Evolutionary conservation across 2,888 invertebrate species (phyloP).

Genomic region (Drosophila barbarae): DNA sequence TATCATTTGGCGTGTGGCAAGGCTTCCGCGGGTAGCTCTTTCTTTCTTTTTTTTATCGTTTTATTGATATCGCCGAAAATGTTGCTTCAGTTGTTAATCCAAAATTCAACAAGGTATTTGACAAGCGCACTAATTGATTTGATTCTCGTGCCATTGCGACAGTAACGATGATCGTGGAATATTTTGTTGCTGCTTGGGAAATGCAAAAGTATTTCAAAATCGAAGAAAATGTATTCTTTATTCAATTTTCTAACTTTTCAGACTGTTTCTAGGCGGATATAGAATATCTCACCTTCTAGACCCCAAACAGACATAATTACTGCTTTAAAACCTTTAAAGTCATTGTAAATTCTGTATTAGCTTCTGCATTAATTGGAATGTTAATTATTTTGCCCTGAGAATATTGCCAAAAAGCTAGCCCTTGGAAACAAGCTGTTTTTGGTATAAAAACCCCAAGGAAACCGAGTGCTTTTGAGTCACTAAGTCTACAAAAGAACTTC

Average conservation of each 20-base stretch:
- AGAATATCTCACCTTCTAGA: background rate
- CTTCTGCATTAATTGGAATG: constrained; percentile 11
- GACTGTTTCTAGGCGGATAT: constrained; percentile 1
- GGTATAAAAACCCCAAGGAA: background rate
- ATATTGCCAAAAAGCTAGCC: background rate
- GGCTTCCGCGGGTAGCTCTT: constrained; percentile 7
- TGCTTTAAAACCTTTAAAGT: background rate
- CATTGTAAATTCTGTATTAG: constrained; percentile 42
- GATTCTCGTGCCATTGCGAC: constrained; percentile 57
- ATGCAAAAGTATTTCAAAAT: constrained; percentile 1
- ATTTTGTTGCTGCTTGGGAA: background rate
- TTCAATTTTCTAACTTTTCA: background rate
- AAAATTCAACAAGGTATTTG: constrained; percentile 63
- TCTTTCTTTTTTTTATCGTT: constrained; percentile 21
- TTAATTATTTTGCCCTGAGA: constrained; percentile 1
- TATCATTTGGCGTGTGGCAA: constrained; percentile 24
- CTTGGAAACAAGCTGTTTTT: constrained; percentile 9
- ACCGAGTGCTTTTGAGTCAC: background rate
- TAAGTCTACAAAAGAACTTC: constrained; percentile 6
- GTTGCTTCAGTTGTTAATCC: constrained; percentile 56
- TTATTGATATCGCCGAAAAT: constrained; percentile 47
- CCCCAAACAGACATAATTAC: background rate
- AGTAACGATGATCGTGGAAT: constrained; percentile 6
- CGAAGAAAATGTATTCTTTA: background rate
- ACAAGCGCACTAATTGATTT: constrained; percentile 66